Percentiles rank a stretch among this genome's conserved stretches.
These are phyloP conservation scores for Polypedilum pembai DNA, from an alignment of 1,140 invertebrate species.

Conservation along the genomic window DNA sequence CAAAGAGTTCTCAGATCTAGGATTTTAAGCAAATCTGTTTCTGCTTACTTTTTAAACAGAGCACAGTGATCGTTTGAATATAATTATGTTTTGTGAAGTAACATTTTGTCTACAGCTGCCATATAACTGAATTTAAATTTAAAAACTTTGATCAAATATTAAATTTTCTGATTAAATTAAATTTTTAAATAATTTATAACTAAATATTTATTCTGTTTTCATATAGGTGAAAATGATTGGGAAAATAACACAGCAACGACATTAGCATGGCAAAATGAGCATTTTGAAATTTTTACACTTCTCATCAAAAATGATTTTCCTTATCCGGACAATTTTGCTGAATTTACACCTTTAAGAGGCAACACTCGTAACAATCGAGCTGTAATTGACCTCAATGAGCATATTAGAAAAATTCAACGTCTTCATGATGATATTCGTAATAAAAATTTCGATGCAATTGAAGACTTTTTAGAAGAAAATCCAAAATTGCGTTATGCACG, in stretches of 20 bases:
- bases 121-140: no score
- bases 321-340: neutral
- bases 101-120: no score
- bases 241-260: constrained; percentile 11
- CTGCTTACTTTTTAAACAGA: no score
- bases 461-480: constrained; percentile 2
- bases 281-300: neutral
- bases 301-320: neutral
- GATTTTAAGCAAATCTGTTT: no score
- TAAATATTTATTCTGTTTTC: no score
- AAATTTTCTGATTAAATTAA: no score
- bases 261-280: neutral
- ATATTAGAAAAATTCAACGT: neutral
- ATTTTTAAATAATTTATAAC: no score
- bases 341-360: neutral
- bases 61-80: no score
- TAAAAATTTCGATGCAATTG: neutral
- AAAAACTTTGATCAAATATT: no score
- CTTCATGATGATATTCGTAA: neutral
- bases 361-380: neutral
- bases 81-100: no score
- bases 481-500: neutral
- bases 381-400: neutral
- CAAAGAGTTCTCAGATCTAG: no score
- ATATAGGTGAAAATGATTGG: neutral